Percentiles rank a stretch among this genome's conserved stretches.
Evolutionary conservation across 1,140 invertebrate species (phyloP).

Genomic region (Drusus annulatus): DNA sequence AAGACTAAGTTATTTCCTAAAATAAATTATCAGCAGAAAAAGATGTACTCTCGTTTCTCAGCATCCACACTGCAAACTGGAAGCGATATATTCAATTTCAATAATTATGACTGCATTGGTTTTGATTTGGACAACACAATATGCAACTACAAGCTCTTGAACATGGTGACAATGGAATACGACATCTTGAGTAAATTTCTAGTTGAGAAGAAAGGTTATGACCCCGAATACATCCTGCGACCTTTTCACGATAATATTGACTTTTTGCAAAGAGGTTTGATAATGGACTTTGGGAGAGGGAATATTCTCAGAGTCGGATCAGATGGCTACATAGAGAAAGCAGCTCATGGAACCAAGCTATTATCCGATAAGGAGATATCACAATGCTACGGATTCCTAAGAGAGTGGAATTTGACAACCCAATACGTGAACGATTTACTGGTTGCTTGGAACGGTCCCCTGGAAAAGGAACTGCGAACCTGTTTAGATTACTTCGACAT

Average conservation of each 20-base stretch:
- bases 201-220: conserved; percentile 76
- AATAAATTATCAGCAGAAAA: conserved; percentile 29
- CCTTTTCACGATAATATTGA: conserved; percentile 74
- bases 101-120: conserved; percentile 83
- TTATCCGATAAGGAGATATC: conserved; percentile 75
- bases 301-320: conserved; percentile 79
- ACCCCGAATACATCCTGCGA: conserved; percentile 68
- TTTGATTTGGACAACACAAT: conserved; percentile 88
- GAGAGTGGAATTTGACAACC: conserved; percentile 74
- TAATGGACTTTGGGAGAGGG: conserved; percentile 82
- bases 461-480: conserved; percentile 75
- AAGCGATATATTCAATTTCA: conserved; percentile 69
- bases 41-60: conserved; percentile 60
- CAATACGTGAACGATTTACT: conserved; percentile 73
- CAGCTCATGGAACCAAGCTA: conserved; percentile 79
- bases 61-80: conserved; percentile 62
- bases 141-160: conserved; percentile 77
- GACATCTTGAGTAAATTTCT: conserved; percentile 76
- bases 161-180: conserved; percentile 78
- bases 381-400: conserved; percentile 74
- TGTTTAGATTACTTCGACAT: conserved; percentile 87
- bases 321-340: conserved; percentile 77
- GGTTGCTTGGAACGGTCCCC: conserved; percentile 75
- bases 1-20: not conserved
- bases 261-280: conserved; percentile 82